Evolutionary conservation across 1,140 invertebrate species (phyloP).

Genomic region (Metaphire vulgaris): DNA sequence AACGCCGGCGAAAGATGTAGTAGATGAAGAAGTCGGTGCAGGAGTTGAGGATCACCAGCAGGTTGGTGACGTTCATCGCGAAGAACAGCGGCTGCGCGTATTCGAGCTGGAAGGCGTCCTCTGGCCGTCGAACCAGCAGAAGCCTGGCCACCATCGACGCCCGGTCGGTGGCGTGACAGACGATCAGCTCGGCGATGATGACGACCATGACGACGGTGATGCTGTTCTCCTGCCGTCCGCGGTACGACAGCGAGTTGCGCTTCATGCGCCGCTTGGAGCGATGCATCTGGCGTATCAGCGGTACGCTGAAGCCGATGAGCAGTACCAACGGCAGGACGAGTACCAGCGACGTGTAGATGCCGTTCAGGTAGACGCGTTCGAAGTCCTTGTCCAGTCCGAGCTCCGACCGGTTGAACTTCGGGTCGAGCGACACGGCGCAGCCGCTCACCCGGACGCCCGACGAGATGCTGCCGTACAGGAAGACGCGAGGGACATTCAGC

Average conservation of each 20-base stretch:
- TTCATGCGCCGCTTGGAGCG: conserved; percentile 16
- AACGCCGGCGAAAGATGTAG: conserved; percentile 22
- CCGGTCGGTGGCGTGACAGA: conserved; percentile 26
- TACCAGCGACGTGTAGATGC: conserved; percentile 23
- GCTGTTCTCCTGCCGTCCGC: conserved; percentile 22
- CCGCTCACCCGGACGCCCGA: background rate
- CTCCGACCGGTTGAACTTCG: background rate
- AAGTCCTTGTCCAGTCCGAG: conserved; percentile 17
- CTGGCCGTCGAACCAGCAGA: background rate
- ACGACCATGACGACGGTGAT: conserved; percentile 28
- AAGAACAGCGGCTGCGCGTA: background rate
- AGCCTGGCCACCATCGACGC: conserved; percentile 8
- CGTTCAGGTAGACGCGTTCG: conserved; percentile 20
- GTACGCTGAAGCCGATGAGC: conserved; percentile 21
- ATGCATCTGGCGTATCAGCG: conserved; percentile 14
- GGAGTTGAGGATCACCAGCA: conserved; percentile 28
- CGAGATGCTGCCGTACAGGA: background rate
- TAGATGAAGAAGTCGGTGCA: conserved; percentile 30
- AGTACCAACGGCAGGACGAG: conserved; percentile 27
- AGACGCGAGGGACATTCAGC: background rate
- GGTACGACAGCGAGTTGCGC: conserved; percentile 7
- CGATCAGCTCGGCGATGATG: conserved; percentile 27
- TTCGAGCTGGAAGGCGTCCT: background rate
- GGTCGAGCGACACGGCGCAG: background rate
- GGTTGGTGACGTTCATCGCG: conserved; percentile 15